Evolutionary conservation across 2,888 invertebrate genomes (phyloP).

Genomic region (Mystacides longicornis): DNA sequence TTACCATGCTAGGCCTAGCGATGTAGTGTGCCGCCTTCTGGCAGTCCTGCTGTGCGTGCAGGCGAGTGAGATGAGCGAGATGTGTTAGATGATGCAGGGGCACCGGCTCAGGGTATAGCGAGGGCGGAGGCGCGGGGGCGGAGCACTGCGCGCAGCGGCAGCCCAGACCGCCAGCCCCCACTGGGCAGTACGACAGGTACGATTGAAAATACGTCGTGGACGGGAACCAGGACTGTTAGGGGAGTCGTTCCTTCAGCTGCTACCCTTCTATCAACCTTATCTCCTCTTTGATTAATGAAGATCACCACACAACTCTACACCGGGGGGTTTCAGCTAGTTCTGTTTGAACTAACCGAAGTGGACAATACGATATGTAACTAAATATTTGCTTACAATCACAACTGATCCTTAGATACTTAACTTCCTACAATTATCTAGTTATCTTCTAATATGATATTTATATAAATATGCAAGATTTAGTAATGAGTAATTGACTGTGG

Average conservation of each 20-base stretch:
- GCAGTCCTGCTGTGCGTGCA: slow-evolving; percentile 20
- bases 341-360: neutral
- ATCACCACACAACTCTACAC: neutral
- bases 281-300: neutral
- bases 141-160: slow-evolving; percentile 39
- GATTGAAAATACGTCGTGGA: slow-evolving; percentile 27
- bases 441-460: neutral
- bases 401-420: neutral
- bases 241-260: neutral
- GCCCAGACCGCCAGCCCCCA: slow-evolving; percentile 31
- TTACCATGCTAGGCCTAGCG: slow-evolving; percentile 26
- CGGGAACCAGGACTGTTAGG: slow-evolving; percentile 8
- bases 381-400: no score
- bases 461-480: no score
- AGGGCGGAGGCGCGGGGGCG: slow-evolving; percentile 35
- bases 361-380: no score
- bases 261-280: neutral
- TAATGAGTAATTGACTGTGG: slow-evolving; percentile 23
- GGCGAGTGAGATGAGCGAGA: slow-evolving; percentile 17
- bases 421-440: neutral
- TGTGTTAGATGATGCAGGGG: slow-evolving; percentile 31
- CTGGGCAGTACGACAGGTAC: slow-evolving; percentile 25
- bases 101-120: slow-evolving; percentile 39
- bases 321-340: neutral
- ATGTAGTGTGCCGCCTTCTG: slow-evolving; percentile 26